Evolutionary conservation across 1,140 invertebrate species (phyloP).

Genomic region (Lasioglossum baleicum): DNA sequence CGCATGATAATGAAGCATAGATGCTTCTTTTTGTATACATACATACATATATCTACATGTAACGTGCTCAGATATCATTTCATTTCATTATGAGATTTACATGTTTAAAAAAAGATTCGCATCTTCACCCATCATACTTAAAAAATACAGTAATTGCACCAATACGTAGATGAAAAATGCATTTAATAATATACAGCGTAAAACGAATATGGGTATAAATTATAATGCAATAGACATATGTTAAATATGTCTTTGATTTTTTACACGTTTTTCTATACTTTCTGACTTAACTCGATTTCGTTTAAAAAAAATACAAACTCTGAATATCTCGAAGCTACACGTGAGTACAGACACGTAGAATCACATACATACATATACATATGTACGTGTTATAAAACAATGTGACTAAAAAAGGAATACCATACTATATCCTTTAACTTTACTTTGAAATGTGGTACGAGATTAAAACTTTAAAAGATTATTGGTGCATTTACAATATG

Average conservation of each 20-base stretch:
- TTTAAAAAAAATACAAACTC: not conserved
- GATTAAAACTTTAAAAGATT: not conserved
- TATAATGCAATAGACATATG: not conserved
- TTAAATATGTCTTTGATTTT: too few species aligned
- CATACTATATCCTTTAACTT: not conserved
- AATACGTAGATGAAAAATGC: not conserved
- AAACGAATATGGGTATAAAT: not conserved
- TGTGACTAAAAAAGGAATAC: not conserved
- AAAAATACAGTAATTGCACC: slow-evolving; percentile 17
- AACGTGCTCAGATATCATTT: slow-evolving; percentile 10
- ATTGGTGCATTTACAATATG: slow-evolving; percentile 19
- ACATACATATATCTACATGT: not conserved
- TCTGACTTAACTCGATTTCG: not conserved
- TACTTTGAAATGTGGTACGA: not conserved
- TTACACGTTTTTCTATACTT: not conserved
- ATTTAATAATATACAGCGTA: not conserved
- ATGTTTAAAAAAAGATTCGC: not conserved
- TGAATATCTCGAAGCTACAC: not conserved
- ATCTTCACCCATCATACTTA: not conserved
- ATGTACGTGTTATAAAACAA: not conserved
- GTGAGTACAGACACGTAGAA: not conserved
- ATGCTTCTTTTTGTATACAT: slow-evolving; percentile 16
- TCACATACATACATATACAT: not conserved
- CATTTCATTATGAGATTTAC: slow-evolving; percentile 20
- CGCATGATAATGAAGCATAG: slow-evolving; percentile 6